phyloP scores from a whole-genome alignment of 2,888 invertebrate genomes.

The Diloba caeruleocephala region DNA sequence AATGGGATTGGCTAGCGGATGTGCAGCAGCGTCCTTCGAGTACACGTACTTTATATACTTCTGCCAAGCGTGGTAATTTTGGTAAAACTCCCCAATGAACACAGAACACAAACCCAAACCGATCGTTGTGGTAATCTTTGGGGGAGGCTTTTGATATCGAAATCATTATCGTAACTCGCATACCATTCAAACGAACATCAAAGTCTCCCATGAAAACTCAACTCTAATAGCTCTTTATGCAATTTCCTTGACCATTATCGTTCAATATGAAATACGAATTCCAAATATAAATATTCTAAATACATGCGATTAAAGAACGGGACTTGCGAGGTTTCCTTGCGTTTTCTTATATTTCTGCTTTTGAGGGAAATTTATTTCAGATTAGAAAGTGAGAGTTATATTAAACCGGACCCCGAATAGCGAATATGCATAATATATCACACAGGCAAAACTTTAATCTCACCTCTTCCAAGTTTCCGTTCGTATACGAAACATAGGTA shows the following conservation, averaged over 20 bases:
- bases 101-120: too few relatives aligned
- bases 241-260: slow-evolving; percentile 26
- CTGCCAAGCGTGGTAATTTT: too few relatives aligned
- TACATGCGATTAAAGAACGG: slow-evolving; percentile 36
- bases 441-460: slow-evolving; percentile 68
- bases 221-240: slow-evolving; percentile 21
- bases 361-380: slow-evolving; percentile 72
- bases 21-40: too few relatives aligned
- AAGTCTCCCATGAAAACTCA: slow-evolving; percentile 32
- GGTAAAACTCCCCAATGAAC: too few relatives aligned
- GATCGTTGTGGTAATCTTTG: too few relatives aligned
- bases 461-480: slow-evolving; percentile 56
- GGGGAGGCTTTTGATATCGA: slow-evolving; percentile 37
- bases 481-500: slow-evolving; percentile 51
- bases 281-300: slow-evolving; percentile 36
- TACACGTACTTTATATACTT: too few relatives aligned
- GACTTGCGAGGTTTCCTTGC: slow-evolving; percentile 55
- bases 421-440: slow-evolving; percentile 75
- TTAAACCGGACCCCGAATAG: slow-evolving; percentile 67
- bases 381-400: slow-evolving; percentile 71
- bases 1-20: too few relatives aligned
- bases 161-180: slow-evolving; percentile 35
- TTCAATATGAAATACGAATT: slow-evolving; percentile 19
- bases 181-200: slow-evolving; percentile 31
- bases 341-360: slow-evolving; percentile 74